A percentile compares a stretch with the other conserved stretches of the same genome.
Evolutionary conservation across 1,140 invertebrate species (phyloP).

Genomic region (Epicauta chinensis): DNA sequence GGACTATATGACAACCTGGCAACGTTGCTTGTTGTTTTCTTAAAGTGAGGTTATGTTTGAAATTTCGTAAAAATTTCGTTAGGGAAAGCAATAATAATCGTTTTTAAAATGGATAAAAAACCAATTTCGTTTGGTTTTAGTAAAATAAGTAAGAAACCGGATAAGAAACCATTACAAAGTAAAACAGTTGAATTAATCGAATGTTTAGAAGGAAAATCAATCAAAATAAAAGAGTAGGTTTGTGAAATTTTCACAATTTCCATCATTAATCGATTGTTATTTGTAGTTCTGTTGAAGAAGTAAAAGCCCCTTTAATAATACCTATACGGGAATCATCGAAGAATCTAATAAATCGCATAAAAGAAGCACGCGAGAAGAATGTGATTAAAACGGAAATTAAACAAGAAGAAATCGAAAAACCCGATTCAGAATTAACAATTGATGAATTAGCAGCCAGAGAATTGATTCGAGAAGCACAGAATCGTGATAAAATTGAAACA

Average conservation of each 20-base stretch:
- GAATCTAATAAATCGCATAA: slow-evolving; percentile 45
- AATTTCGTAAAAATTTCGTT: no score
- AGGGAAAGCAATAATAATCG: no score
- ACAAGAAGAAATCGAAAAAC: slow-evolving; percentile 30
- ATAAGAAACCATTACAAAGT: slow-evolving; percentile 44
- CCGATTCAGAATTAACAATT: slow-evolving; percentile 40
- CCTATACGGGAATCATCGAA: slow-evolving; percentile 48
- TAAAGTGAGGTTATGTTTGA: no score
- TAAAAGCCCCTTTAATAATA: slow-evolving; percentile 54
- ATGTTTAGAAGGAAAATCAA: slow-evolving; percentile 65
- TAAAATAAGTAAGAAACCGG: slow-evolving; percentile 59
- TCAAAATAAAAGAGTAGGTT: slow-evolving; percentile 63
- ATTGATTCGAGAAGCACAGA: slow-evolving; percentile 39
- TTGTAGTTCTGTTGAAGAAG: slow-evolving; percentile 49
- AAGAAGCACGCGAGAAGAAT: slow-evolving; percentile 30
- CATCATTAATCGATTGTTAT: slow-evolving; percentile 21
- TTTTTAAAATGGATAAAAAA: slow-evolving; percentile 39
- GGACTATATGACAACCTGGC: no score
- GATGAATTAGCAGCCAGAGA: slow-evolving; percentile 51
- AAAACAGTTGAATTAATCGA: slow-evolving; percentile 61
- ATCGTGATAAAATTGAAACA: slow-evolving; percentile 26
- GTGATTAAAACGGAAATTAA: slow-evolving; percentile 27
- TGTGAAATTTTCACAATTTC: slow-evolving; percentile 14
- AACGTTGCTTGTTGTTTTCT: no score
- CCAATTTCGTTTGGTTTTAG: slow-evolving; percentile 75